phyloP scores from a whole-genome alignment of 2,888 invertebrate species.

The Orchesella flavescens region DNA sequence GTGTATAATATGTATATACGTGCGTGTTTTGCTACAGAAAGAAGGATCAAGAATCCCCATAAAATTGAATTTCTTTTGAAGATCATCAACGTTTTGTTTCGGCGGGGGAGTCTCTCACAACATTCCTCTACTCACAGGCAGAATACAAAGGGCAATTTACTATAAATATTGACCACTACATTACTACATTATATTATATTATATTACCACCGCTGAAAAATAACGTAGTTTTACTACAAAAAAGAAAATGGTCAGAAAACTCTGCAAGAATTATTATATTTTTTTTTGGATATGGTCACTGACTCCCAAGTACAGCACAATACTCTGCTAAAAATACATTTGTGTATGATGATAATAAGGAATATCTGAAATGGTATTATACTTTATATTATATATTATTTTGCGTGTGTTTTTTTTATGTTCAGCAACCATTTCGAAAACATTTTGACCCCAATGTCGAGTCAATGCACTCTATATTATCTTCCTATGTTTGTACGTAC shows the following conservation, averaged over 20 bases:
- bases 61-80: too few relatives aligned
- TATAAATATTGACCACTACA: slow-evolving; percentile 58
- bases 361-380: background rate
- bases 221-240: slow-evolving; percentile 9
- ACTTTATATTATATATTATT: background rate
- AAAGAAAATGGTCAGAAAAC: too few relatives aligned
- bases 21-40: slow-evolving; percentile 35
- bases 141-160: slow-evolving; percentile 41
- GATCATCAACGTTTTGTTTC: slow-evolving; percentile 8
- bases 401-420: slow-evolving; percentile 51
- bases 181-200: background rate
- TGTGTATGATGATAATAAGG: slow-evolving; percentile 53
- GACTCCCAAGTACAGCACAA: slow-evolving; percentile 24
- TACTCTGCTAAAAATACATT: slow-evolving; percentile 43
- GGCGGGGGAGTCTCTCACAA: slow-evolving; percentile 51
- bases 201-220: slow-evolving; percentile 16
- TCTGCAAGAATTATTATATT: slow-evolving; percentile 10
- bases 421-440: slow-evolving; percentile 62
- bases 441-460: slow-evolving; percentile 65
- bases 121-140: background rate
- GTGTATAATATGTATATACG: slow-evolving; percentile 49
- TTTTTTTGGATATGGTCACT: slow-evolving; percentile 62
- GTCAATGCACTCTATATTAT: slow-evolving; percentile 63
- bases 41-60: too few relatives aligned
- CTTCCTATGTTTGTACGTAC: slow-evolving; percentile 29